Percentiles rank a stretch among this genome's conserved stretches.
phyloP scores from a whole-genome alignment of 2,888 invertebrate species.

The Tetanocera ferruginea region DNA sequence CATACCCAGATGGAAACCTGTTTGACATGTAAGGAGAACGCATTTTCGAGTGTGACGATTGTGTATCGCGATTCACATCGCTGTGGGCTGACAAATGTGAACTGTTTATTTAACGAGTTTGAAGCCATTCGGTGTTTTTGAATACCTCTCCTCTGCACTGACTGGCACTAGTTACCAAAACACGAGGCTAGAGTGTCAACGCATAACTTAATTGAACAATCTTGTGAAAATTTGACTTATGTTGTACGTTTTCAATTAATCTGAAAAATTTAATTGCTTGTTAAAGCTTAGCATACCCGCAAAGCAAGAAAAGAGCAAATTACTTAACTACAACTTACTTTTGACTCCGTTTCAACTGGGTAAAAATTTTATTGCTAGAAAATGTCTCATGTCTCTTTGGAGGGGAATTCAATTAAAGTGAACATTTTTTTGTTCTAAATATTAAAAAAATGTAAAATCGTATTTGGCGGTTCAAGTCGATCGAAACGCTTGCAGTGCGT shows the following conservation, averaged over 20 bases:
- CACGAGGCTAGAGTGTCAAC: constrained; percentile 12
- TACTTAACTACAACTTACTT: not conserved
- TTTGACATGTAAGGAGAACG: constrained; percentile 10
- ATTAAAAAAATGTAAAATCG: no score
- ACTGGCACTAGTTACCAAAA: no score
- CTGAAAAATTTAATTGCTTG: constrained; percentile 42
- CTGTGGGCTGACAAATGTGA: constrained; percentile 15
- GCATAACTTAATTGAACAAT: constrained; percentile 44
- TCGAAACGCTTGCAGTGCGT: no score
- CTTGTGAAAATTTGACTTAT: constrained; percentile 36
- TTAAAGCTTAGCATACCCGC: constrained; percentile 24
- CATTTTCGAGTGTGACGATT: not conserved
- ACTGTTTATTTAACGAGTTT: not conserved
- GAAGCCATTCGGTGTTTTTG: not conserved
- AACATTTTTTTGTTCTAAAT: no score
- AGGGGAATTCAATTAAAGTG: no score
- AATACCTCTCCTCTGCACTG: not conserved
- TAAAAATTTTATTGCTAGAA: no score
- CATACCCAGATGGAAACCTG: constrained; percentile 4
- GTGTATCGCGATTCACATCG: not conserved
- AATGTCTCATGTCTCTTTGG: no score
- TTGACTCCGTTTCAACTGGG: not conserved
- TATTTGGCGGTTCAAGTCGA: no score
- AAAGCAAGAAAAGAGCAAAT: constrained; percentile 8
- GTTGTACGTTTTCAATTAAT: constrained; percentile 44